These are phyloP conservation scores for Thinocorus orbignyianus DNA, from an alignment of 2,113 vertebrate genomes.

Conservation along the genomic window DNA sequence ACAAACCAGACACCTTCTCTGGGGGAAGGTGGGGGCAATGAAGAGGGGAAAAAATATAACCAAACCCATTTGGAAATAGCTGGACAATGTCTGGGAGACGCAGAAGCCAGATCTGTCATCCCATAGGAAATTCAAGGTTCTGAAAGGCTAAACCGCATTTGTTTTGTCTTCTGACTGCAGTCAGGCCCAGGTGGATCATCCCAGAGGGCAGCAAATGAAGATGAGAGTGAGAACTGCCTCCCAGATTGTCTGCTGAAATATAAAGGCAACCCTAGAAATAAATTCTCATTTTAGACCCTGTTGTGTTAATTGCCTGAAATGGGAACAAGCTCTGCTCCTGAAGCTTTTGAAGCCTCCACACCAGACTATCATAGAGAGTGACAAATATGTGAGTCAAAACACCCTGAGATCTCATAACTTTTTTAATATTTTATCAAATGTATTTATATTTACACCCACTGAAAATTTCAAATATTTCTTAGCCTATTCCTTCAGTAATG, in stretches of 20 bases:
- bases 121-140: background rate
- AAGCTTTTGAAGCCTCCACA: background rate
- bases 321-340: background rate
- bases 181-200: background rate
- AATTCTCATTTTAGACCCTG: background rate
- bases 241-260: background rate
- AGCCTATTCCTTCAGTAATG: background rate
- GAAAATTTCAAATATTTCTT: background rate
- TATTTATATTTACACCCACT: background rate
- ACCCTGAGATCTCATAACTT: background rate
- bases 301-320: rapidly evolving
- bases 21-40: rapidly evolving
- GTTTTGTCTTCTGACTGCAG: background rate
- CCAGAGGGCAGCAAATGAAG: background rate
- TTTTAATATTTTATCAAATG: background rate
- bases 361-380: background rate
- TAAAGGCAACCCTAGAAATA: background rate
- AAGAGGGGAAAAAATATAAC: background rate
- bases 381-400: background rate
- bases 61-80: background rate
- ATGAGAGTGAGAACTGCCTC: background rate
- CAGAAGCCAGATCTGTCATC: background rate
- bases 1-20: background rate
- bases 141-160: background rate
- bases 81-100: background rate